These are phyloP conservation scores for Lycocorax pyrrhopterus DNA, from an alignment of 2,113 vertebrate species.

Conservation along the genomic window DNA sequence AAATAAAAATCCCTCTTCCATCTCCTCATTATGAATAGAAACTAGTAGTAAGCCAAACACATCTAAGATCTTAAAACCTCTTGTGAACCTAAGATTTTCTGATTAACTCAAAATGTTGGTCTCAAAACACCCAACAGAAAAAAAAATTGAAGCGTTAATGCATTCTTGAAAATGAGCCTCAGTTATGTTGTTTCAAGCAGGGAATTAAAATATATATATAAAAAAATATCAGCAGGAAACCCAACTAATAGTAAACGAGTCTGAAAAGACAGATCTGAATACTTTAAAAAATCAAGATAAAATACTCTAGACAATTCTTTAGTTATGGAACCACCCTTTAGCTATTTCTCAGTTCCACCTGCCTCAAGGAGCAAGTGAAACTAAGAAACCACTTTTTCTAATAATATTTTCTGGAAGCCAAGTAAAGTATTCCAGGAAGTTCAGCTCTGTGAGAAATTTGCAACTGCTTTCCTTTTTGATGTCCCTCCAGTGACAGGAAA, in stretches of 20 bases:
- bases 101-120: background rate
- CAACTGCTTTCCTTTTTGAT: conserved; percentile 34
- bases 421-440: conserved; percentile 38
- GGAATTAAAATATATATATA: background rate
- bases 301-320: conserved; percentile 16
- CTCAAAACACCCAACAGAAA: background rate
- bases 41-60: background rate
- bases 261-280: background rate
- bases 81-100: background rate
- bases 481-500: conserved; percentile 24
- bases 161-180: background rate
- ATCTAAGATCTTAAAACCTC: background rate
- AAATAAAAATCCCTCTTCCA: background rate
- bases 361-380: conserved; percentile 13
- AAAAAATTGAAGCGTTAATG: background rate
- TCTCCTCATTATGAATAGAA: background rate
- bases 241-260: background rate
- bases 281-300: conserved; percentile 5
- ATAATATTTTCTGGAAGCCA: conserved; percentile 31
- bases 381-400: background rate
- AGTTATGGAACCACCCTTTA: background rate
- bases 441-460: conserved; percentile 27
- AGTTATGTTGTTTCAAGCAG: background rate
- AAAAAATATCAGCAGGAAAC: background rate
- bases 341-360: conserved; percentile 33